Evolutionary conservation across 92 coral and sea anemone genomes (phyloP).

Genomic region (Virgularia gustaviana): DNA sequence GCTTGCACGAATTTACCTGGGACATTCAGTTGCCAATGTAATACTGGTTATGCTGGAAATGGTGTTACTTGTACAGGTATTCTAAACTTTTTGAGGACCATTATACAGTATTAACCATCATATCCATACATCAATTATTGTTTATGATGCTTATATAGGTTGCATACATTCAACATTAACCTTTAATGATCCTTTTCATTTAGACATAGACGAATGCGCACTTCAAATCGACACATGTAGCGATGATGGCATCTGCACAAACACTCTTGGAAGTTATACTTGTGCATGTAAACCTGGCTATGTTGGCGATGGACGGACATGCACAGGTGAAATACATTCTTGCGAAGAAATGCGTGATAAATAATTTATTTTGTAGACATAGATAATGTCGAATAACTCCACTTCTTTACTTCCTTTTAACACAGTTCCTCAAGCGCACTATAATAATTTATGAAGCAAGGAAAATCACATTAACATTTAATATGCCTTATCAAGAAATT

Average conservation of each 20-base stretch:
- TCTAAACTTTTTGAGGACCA: not conserved
- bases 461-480: too few species aligned
- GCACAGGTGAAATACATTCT: constrained; percentile 18
- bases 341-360: too few species aligned
- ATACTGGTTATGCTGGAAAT: not conserved
- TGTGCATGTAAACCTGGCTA: constrained; percentile 21
- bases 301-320: constrained; percentile 23
- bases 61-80: not conserved
- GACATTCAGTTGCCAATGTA: not conserved
- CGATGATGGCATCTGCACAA: constrained; percentile 1
- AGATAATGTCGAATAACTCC: too few species aligned
- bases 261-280: constrained; percentile 22
- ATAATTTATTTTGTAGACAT: too few species aligned
- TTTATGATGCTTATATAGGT: too few species aligned
- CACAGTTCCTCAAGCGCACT: too few species aligned
- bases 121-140: not conserved
- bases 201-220: constrained; percentile 24
- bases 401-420: too few species aligned
- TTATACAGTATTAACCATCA: not conserved
- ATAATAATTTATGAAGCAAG: too few species aligned
- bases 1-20: not conserved
- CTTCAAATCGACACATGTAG: constrained; percentile 1
- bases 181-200: not conserved
- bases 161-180: too few species aligned
- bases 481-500: too few species aligned